A percentile compares a stretch with the other conserved stretches of the same genome.
Conservation (phyloP, 2,888 invertebrate genomes). For the Cephus runcator region DNA sequence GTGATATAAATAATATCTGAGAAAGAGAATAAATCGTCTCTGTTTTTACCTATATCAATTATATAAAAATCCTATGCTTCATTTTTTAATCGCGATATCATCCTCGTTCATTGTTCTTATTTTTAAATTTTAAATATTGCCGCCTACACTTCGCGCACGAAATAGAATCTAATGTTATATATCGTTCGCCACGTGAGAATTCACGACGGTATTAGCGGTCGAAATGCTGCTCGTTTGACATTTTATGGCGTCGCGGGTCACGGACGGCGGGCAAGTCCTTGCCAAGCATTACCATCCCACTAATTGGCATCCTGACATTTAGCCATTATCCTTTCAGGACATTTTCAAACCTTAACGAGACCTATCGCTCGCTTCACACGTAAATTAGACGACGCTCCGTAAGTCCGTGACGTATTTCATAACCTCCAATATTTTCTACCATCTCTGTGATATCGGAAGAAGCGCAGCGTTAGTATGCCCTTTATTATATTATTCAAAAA, state of each 20-base stretch:
- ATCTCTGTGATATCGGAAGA: not conserved
- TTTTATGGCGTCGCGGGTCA: constrained; percentile 52
- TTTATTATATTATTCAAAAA: not conserved
- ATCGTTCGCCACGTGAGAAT: not conserved
- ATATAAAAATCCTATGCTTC: not conserved
- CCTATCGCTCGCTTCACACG: not conserved
- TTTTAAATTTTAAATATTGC: not conserved
- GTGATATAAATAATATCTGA: not conserved
- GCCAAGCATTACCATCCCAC: constrained; percentile 43
- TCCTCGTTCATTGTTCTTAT: not conserved
- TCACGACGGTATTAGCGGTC: constrained; percentile 31
- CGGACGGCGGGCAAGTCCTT: constrained; percentile 31
- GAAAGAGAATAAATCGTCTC: not conserved
- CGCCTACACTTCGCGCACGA: not conserved
- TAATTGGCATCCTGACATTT: constrained; percentile 56
- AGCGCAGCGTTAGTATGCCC: not conserved
- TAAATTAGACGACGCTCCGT: not conserved
- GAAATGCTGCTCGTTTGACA: constrained; percentile 47
- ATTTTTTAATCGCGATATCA: not conserved
- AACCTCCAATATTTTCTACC: not conserved
- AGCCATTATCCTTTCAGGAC: constrained; percentile 32
- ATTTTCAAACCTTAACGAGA: constrained; percentile 46
- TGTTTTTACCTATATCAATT: not conserved
- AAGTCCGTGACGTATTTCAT: not conserved
- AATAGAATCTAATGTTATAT: not conserved